These are phyloP conservation scores for Bradypodion pumilum DNA, from an alignment of 2,797 vertebrate species.

Conservation along the genomic window DNA sequence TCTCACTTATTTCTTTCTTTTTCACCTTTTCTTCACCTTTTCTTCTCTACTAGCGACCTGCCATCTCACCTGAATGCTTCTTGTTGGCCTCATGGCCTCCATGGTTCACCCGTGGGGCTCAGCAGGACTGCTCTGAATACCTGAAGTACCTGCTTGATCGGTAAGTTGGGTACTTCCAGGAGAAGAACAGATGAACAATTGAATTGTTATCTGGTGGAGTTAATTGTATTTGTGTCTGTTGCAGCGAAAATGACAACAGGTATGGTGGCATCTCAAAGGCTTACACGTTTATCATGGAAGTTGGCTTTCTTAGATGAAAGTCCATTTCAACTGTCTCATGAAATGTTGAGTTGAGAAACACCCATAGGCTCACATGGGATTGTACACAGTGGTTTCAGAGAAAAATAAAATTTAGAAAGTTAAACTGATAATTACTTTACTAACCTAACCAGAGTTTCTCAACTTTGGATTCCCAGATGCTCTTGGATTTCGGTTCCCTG, in stretches of 20 bases:
- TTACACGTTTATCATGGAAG: background rate
- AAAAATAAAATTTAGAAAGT: no score
- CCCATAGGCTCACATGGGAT: no score
- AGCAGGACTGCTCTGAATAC: conserved; percentile 86
- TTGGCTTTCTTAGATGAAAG: background rate
- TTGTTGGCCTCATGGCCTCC: conserved; percentile 82
- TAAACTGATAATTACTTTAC: no score
- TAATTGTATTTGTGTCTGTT: background rate
- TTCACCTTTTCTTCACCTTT: background rate
- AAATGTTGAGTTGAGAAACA: no score
- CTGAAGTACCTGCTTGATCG: conserved; percentile 83
- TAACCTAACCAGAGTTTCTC: no score
- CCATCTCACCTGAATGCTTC: conserved; percentile 81
- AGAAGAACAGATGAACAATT: background rate
- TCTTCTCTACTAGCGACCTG: conserved; percentile 74
- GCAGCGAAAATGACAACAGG: background rate
- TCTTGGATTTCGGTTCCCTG: no score
- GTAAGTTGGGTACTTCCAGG: conserved; percentile 43
- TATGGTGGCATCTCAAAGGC: background rate
- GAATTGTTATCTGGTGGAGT: background rate
- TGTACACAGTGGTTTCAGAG: no score
- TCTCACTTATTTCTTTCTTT: background rate
- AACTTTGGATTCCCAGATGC: no score
- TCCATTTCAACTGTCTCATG: no score
- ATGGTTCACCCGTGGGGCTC: conserved; percentile 82